Evolutionary conservation across 2,113 vertebrate genomes (phyloP).

Genomic region (Ictidomys tridecemlineatus): DNA sequence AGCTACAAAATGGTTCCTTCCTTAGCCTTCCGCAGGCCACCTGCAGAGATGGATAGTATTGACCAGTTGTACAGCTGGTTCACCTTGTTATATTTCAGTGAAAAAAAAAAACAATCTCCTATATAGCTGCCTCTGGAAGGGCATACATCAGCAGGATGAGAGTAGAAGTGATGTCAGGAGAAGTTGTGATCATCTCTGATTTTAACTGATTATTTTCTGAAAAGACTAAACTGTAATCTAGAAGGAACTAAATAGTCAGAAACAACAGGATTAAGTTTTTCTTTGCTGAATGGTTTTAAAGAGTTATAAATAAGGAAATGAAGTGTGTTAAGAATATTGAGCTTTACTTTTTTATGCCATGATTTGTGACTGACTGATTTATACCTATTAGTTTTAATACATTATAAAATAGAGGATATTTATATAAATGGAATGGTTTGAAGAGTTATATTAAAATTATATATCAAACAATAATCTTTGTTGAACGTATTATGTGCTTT

Average conservation of each 20-base stretch:
- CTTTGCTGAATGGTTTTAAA: background rate
- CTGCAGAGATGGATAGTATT: background rate
- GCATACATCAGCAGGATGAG: background rate
- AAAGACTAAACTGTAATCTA: background rate
- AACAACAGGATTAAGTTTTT: background rate
- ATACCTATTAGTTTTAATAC: background rate
- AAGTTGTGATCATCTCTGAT: background rate
- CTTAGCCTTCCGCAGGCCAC: no score
- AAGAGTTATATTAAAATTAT: conserved; percentile 32
- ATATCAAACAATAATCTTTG: background rate
- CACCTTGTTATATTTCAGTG: background rate
- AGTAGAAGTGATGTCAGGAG: background rate
- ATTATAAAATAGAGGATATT: background rate
- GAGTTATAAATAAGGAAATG: background rate
- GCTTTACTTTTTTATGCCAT: background rate
- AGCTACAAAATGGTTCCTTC: no score
- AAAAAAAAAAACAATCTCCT: background rate
- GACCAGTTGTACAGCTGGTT: background rate
- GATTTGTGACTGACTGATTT: conserved; percentile 27
- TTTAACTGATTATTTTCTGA: background rate
- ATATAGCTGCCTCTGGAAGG: background rate
- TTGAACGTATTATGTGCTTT: conserved; percentile 47
- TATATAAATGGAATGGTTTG: conserved; percentile 1
- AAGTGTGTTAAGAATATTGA: background rate
- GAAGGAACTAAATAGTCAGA: background rate